Evolutionary conservation across 1,140 invertebrate species (phyloP).

Genomic region (Monochamus saltuarius): DNA sequence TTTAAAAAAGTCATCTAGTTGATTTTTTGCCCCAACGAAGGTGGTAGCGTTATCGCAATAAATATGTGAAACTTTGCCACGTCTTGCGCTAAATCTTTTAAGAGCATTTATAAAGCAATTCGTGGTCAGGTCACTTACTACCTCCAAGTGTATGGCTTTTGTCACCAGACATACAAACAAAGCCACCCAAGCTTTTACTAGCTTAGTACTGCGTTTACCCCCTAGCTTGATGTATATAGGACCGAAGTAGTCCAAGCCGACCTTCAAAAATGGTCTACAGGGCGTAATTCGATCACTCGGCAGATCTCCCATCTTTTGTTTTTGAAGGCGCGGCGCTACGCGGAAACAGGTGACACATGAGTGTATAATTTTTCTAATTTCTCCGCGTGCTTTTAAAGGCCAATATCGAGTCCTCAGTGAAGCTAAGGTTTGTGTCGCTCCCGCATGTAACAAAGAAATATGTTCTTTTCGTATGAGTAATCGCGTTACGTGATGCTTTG

Average conservation of each 20-base stretch:
- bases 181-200: too few relatives aligned
- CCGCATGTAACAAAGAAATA: too few relatives aligned
- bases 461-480: too few relatives aligned
- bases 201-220: too few relatives aligned
- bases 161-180: conserved; percentile 44
- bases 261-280: conserved; percentile 7
- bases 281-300: conserved; percentile 5
- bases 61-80: conserved; percentile 35
- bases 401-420: background rate
- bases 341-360: conserved; percentile 6
- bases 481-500: too few relatives aligned
- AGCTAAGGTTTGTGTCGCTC: conserved; percentile 6
- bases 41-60: conserved; percentile 27
- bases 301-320: conserved; percentile 12
- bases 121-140: conserved; percentile 38
- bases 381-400: conserved; percentile 1
- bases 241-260: too few relatives aligned
- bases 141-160: conserved; percentile 47
- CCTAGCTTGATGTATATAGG: too few relatives aligned
- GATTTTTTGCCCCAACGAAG: conserved; percentile 12
- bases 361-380: conserved; percentile 1
- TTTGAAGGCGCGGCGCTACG: background rate
- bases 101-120: conserved; percentile 38
- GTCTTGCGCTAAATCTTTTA: conserved; percentile 34
- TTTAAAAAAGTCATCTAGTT: conserved; percentile 10